Base-by-base conservation (phyloP, 2,888 invertebrate species). In the Morpho achilles region DNA sequence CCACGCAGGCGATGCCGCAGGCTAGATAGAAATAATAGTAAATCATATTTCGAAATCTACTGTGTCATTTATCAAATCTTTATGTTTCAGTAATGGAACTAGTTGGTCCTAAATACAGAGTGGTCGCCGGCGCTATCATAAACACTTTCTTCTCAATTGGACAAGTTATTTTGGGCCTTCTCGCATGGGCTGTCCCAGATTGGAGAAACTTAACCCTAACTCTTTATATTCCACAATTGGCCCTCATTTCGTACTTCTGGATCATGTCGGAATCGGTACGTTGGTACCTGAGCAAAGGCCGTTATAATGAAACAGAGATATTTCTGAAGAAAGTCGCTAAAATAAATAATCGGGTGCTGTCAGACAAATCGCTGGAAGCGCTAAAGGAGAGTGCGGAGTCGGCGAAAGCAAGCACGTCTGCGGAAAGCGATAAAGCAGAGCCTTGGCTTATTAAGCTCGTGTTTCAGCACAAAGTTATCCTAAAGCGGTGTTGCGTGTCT, bases 211-310 rank as follows among this genome's bases (percentile, higher is more conserved):
- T 93, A 39, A 86, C 94, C 42, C 83, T 93, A 44, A 84, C 92
- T 22, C 79, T 94, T 44, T 95, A 95, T 69, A 79, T 88, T 0
- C 95, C 95, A 0, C 91, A 93, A 1, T 72, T 94, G n/a, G 70
- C 94, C 0, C 87, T 94, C 50, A 71, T 95, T 46, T 74, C 88
- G 7, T 93, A 93, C 68, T 91, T 92, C 59, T 93, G 93, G 92
- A 69, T 93, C 8, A 77, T 93, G 52, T 93, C 94, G 0, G 94
- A 94, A 78, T 94, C 94, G 39, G 85, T 94, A 9, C 85, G 95
- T 64, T 95, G 95, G 95, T 84, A 94, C 23, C 72, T 94, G 32
- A 92, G 92, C 10, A 93, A 93, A 68, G 92, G 92, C 8, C 86
- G 91, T 65, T 85, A 88, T 56, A 87, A 92, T 9, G 89, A 92